Evolutionary conservation across 2,888 invertebrate species (phyloP).

Genomic region (Halictus ligatus): DNA sequence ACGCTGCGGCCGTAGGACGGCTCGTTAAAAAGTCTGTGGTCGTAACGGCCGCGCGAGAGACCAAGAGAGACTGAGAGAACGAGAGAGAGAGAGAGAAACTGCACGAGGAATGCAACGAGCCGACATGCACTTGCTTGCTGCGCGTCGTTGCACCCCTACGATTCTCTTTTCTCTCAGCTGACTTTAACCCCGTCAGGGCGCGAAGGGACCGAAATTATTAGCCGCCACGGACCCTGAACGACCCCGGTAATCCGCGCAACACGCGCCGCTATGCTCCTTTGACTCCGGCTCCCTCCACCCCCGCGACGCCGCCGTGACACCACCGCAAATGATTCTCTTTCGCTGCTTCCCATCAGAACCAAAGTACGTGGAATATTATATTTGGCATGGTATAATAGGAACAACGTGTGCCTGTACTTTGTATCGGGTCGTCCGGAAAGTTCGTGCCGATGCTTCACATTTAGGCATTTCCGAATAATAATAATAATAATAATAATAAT

Average conservation of each 20-base stretch:
- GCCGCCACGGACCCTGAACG: constrained; percentile 23
- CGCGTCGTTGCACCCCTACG: constrained; percentile 48
- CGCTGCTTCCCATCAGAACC: constrained; percentile 8
- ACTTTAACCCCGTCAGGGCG: constrained; percentile 28
- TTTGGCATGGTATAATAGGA: constrained; percentile 9
- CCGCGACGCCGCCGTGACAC: constrained; percentile 21
- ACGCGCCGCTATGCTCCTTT: constrained; percentile 46
- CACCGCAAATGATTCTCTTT: constrained; percentile 34
- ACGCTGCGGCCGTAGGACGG: constrained; percentile 34
- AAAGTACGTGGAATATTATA: constrained; percentile 26
- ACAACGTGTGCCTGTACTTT: neutral
- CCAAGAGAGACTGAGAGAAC: constrained; percentile 8
- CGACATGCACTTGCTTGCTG: constrained; percentile 55
- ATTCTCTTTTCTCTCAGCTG: constrained; percentile 21
- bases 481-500: no score
- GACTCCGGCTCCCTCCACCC: constrained; percentile 6
- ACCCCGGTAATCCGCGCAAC: constrained; percentile 16
- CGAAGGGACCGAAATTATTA: constrained; percentile 61
- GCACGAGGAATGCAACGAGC: constrained; percentile 55
- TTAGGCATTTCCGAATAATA: neutral
- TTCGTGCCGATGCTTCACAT: neutral
- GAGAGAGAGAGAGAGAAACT: neutral
- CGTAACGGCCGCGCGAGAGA: constrained; percentile 35
- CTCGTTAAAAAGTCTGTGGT: constrained; percentile 67
- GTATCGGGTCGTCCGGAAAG: neutral